Evolutionary conservation across 2,797 vertebrate species (phyloP).

Genomic region (Pipistrellus kuhlii): DNA sequence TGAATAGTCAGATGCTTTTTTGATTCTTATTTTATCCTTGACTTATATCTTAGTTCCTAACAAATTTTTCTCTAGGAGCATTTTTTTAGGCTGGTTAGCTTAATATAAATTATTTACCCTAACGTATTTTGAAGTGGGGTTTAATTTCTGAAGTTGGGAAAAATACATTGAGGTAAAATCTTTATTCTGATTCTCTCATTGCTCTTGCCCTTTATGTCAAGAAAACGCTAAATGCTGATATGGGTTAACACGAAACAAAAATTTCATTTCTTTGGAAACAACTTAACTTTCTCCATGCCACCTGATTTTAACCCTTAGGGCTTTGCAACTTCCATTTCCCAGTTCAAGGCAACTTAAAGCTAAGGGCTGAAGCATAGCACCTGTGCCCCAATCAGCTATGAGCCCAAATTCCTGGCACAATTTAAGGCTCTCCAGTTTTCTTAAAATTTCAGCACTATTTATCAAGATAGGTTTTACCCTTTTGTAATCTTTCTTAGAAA

Average conservation of each 20-base stretch:
- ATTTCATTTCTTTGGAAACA: not conserved
- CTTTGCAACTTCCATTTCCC: not conserved
- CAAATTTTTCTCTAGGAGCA: not conserved
- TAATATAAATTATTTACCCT: not conserved
- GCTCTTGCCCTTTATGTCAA: not conserved
- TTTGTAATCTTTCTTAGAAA: not conserved
- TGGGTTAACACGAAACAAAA: not conserved
- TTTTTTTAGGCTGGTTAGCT: not conserved
- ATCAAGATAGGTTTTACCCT: not conserved
- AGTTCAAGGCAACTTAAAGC: not conserved
- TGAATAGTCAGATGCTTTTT: constrained; percentile 34
- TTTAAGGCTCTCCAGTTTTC: not conserved
- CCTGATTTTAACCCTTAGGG: not conserved
- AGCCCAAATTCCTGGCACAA: not conserved
- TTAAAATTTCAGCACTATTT: constrained; percentile 3
- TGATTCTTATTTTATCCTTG: constrained; percentile 3
- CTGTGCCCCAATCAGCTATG: not conserved
- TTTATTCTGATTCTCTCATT: not conserved
- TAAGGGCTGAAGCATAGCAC: not conserved
- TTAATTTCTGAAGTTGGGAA: not conserved
- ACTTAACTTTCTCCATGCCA: not conserved
- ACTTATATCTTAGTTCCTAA: not conserved
- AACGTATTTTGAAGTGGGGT: constrained; percentile 7
- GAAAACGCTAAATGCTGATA: not conserved
- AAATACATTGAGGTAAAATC: constrained; percentile 15